A percentile compares a stretch with the other conserved stretches of the same genome.
phyloP scores from a whole-genome alignment of 1,140 invertebrate species.

The Tetramorium alpestre region DNA sequence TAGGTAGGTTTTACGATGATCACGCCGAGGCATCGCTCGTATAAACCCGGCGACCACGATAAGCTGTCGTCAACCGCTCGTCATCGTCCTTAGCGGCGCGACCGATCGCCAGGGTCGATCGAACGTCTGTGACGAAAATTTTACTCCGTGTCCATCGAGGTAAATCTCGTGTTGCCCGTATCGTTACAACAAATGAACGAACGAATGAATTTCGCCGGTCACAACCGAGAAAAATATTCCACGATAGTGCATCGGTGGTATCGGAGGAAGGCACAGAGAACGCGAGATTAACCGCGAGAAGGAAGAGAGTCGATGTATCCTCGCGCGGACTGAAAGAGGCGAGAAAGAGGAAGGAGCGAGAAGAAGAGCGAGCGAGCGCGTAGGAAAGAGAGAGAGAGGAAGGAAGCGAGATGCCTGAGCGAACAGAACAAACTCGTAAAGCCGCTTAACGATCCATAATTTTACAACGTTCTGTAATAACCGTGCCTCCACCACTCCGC shows the following conservation, averaged over 20 bases:
- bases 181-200: not conserved
- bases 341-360: conserved; percentile 41
- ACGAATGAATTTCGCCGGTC: not conserved
- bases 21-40: conserved; percentile 55
- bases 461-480: conserved; percentile 83
- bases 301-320: not conserved
- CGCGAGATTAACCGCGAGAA: conserved; percentile 1
- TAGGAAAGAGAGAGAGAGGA: conserved; percentile 43
- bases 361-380: conserved; percentile 52
- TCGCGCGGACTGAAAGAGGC: conserved; percentile 44
- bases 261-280: not conserved
- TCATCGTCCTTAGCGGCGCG: conserved; percentile 16
- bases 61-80: conserved; percentile 60
- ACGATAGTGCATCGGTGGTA: not conserved
- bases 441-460: conserved; percentile 83
- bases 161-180: conserved; percentile 63
- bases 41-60: conserved; percentile 56
- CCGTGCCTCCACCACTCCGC: conserved; percentile 63
- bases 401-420: conserved; percentile 64
- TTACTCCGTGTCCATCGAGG: conserved; percentile 52
- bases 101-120: conserved; percentile 58
- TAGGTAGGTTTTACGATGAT: conserved; percentile 75
- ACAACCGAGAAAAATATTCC: conserved; percentile 15
- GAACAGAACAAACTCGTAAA: conserved; percentile 83
- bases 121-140: conserved; percentile 58